phyloP scores from a whole-genome alignment of 2,113 vertebrate genomes.

The Lasiurus borealis region DNA sequence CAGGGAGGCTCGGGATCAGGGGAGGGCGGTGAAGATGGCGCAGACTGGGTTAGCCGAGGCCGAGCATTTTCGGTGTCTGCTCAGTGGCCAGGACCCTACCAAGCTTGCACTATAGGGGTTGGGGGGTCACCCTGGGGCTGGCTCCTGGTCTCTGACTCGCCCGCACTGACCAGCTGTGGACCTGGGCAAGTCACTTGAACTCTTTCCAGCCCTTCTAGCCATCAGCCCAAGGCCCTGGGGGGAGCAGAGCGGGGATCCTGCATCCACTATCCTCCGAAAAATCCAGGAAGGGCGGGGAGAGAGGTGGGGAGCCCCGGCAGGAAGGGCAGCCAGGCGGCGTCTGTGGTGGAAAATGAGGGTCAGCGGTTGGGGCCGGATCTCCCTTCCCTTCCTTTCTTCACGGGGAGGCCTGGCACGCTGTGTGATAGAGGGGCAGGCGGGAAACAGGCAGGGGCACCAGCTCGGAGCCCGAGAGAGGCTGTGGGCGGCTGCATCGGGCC shows the following conservation, averaged over 20 bases:
- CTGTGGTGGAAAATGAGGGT: not conserved
- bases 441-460: not conserved
- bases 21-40: not conserved
- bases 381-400: fast-evolving
- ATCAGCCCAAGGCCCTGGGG: not conserved
- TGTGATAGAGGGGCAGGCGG: not conserved
- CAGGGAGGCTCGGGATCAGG: not conserved
- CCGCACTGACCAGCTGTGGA: not conserved
- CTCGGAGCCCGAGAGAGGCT: not conserved
- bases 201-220: not conserved
- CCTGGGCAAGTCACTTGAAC: not conserved
- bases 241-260: not conserved
- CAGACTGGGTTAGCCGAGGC: fast-evolving
- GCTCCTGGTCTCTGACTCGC: not conserved
- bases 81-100: not conserved
- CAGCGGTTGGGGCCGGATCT: not conserved
- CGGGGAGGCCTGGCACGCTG: too few species aligned
- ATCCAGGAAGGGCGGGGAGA: too few species aligned
- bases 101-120: fast-evolving
- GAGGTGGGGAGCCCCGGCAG: not conserved
- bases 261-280: not conserved
- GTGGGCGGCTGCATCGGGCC: not conserved
- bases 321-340: not conserved
- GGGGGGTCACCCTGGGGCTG: fast-evolving
- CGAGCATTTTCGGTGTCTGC: fast-evolving